Percentiles rank a stretch among this genome's conserved stretches.
Conservation (phyloP, 2,797 vertebrate genomes). For the Enteromius trimaculatus region DNA sequence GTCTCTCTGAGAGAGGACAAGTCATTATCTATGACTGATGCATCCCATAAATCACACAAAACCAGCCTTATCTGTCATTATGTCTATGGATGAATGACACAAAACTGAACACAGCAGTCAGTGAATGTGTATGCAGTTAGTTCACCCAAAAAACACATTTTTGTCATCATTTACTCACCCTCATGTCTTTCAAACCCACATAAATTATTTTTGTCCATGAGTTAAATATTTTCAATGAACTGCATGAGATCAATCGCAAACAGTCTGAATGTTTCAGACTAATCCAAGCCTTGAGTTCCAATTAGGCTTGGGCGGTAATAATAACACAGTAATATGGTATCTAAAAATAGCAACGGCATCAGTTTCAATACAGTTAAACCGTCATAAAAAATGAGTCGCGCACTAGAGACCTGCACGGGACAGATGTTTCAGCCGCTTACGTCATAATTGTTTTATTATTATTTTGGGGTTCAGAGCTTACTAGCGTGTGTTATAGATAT, state of each 20-base stretch:
- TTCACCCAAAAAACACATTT: not conserved
- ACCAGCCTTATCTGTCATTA: conserved; percentile 7
- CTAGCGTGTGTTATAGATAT: too few species aligned
- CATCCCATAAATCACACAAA: conserved; percentile 20
- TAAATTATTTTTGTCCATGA: not conserved
- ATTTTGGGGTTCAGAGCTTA: too few species aligned
- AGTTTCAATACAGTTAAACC: too few species aligned
- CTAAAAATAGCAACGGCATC: too few species aligned
- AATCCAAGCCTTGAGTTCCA: not conserved
- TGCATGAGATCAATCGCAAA: not conserved
- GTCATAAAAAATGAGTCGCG: too few species aligned
- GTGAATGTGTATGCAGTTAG: not conserved
- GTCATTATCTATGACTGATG: conserved; percentile 28
- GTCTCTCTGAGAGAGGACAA: not conserved
- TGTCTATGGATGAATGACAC: not conserved
- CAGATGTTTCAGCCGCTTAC: too few species aligned
- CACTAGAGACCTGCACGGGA: too few species aligned
- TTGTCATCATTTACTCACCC: too few species aligned
- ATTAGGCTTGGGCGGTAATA: too few species aligned
- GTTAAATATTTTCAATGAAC: not conserved
- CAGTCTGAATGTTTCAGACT: not conserved
- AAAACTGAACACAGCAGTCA: not conserved
- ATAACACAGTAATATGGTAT: too few species aligned
- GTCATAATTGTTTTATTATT: too few species aligned
- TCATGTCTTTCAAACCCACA: not conserved